Base-by-base conservation (phyloP, 2,113 vertebrate species). In the Meriones unguiculatus region DNA sequence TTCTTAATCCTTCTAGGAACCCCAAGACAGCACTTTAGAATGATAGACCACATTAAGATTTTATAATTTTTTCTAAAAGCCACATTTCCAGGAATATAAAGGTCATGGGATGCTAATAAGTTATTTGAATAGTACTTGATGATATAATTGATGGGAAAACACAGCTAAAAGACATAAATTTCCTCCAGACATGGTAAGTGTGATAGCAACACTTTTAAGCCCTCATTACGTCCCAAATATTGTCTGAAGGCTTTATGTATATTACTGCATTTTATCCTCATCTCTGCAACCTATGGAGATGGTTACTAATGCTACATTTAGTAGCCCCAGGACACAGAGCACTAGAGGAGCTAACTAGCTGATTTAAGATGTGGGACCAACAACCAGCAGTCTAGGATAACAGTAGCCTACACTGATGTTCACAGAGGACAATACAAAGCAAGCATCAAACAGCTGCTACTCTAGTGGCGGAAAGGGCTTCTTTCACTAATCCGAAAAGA, bases 91-190 rank as follows among this genome's bases (percentile, higher is more conserved):
- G 69, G 46, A 95, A 38, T 89, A 87, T 95, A 93, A 95, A 80
- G 7, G 25, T 18, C 78, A 90, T 11, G 20, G 54, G 18, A 50
- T 89, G 12, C 90, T 72, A 46, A 32, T 20, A 97, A 91, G 90
- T 87, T 77, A 78, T 57, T 75, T 97, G 10, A 95, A 73, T 87
- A 92, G n/a, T 64, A 91, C 59, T 41, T 94, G 87, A 85, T 62
- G 41, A 89, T 73, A 64, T 35, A 65, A 94, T 24, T 77, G 64
- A 77, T 89, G 52, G 15, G 72, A 96, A 93, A 91, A 73, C 7
- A 38, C 15, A 82, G 22, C 46, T 59, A 92, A 14, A 77, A 5
- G 4, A 59, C 50, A 5, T 89, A 70, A 57, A 87, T 0, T 89
- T 89, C 67, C 50, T 90, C 78, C 32, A n/a, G 22, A 67, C 22